Base-by-base conservation (phyloP, 2,888 invertebrate genomes). In the Limnephilus lunatus region DNA sequence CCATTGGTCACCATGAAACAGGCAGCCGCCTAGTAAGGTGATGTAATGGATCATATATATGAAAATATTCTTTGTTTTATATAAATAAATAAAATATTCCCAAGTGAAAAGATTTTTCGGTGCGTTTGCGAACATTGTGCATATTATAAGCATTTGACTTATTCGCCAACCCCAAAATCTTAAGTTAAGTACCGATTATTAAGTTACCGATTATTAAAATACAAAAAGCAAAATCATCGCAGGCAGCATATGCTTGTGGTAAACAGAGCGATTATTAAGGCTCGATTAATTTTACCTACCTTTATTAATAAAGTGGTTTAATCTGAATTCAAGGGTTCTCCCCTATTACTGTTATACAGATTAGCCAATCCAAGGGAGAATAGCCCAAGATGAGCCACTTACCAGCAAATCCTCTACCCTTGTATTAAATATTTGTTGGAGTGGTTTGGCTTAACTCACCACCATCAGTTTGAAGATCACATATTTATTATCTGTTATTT, bases 401-500 rank as follows among this genome's bases (percentile, higher is more conserved):
- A 68, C 25, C 9, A 68, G 7, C 68, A 68, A 7, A n/a, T 68
- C 68, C 68, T 25, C 68, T 68, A 68, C 68, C 68, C 68, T 68
- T 68, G 5, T 25, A 25, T 25, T 25, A 68, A 68, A 68, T 68
- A 68, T 68, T 68, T 25, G 68, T 68, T 68, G 68, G 9, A 68
- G 25, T 68, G 68, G 25, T n/a, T 68, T 68, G 9, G 68, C 7
- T 25, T 9, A 68, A 68, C 68, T 25, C 25, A 25, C 25, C 25
- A 9, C 9, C 68, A 68, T 25, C 19, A 68, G 68, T 68, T 68
- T 68, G 68, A 68, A 68, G 25, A 68, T 68, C 25, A 68, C 68
- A 68, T 68, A 68, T 68, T 68, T 68, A 68, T 68, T 68, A 68
- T 68, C n/a, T 68, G 68, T 68, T 68, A 68, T 68, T 68, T n/a